Conservation (phyloP, 2,888 invertebrate species). For the Oligia strigilis region DNA sequence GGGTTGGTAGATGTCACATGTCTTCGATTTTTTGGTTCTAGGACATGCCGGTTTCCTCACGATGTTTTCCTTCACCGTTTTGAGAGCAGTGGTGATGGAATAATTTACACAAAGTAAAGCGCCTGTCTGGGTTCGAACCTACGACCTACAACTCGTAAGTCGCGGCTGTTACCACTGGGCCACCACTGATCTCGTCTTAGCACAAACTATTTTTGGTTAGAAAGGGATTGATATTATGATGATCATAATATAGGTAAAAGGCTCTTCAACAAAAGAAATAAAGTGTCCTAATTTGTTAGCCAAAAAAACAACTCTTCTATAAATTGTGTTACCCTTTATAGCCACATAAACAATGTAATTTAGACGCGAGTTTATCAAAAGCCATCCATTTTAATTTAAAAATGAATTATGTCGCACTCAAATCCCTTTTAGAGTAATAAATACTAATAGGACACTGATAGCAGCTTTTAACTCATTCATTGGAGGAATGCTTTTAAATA, state of each 20-base stretch:
- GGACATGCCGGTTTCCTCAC: too few relatives aligned
- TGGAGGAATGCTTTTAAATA: not conserved
- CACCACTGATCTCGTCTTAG: too few relatives aligned
- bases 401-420: constrained; percentile 21
- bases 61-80: too few relatives aligned
- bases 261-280: not conserved
- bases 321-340: not conserved
- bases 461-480: constrained; percentile 24
- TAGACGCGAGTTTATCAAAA: not conserved
- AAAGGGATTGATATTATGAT: not conserved
- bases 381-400: constrained; percentile 24
- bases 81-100: too few relatives aligned
- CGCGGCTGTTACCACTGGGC: too few relatives aligned
- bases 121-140: too few relatives aligned
- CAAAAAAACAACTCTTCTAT: not conserved
- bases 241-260: not conserved
- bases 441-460: constrained; percentile 28
- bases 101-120: too few relatives aligned
- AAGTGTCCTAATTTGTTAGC: not conserved
- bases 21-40: too few relatives aligned
- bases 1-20: too few relatives aligned
- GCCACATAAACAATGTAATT: constrained; percentile 11
- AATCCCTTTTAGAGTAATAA: constrained; percentile 22
- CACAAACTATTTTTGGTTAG: too few relatives aligned
- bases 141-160: too few relatives aligned